Conservation (phyloP, 2,113 vertebrate species). For the Clarias gariepinus region DNA sequence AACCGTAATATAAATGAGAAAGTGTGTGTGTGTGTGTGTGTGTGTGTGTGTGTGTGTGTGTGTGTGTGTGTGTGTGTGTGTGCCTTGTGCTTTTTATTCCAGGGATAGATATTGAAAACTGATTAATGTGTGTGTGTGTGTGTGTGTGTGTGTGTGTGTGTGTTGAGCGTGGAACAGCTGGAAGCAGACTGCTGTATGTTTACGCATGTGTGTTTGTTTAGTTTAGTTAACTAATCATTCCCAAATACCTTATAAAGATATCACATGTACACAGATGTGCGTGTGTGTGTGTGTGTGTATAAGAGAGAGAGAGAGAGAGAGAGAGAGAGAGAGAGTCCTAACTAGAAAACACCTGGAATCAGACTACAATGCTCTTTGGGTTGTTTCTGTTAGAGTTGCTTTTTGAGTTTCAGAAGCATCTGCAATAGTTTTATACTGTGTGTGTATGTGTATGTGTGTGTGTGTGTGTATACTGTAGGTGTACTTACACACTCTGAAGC, state of each 20-base stretch:
- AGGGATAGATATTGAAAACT: too few relatives aligned
- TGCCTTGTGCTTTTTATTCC: too few relatives aligned
- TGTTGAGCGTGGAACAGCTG: slow-evolving; percentile 5
- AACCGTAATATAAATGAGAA: not conserved
- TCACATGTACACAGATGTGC: not conserved
- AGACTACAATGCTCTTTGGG: not conserved
- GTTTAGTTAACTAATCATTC: slow-evolving; percentile 5
- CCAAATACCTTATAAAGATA: not conserved
- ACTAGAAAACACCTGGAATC: not conserved
- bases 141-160: not conserved
- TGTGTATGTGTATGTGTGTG: slow-evolving; percentile 58
- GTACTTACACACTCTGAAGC: slow-evolving; percentile 94
- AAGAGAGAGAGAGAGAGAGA: not conserved
- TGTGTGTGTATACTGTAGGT: slow-evolving; percentile 12
- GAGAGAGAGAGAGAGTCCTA: not conserved
- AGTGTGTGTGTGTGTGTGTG: not conserved
- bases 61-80: not conserved
- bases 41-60: not conserved
- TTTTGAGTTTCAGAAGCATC: not conserved
- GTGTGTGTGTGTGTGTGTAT: slow-evolving; percentile 1
- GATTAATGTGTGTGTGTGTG: not conserved
- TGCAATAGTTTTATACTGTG: not conserved
- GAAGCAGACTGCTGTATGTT: not conserved
- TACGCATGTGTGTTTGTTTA: not conserved
- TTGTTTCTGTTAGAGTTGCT: not conserved